Conservation (phyloP, 2,113 vertebrate species). For the Craseonycteris thonglongyai region DNA sequence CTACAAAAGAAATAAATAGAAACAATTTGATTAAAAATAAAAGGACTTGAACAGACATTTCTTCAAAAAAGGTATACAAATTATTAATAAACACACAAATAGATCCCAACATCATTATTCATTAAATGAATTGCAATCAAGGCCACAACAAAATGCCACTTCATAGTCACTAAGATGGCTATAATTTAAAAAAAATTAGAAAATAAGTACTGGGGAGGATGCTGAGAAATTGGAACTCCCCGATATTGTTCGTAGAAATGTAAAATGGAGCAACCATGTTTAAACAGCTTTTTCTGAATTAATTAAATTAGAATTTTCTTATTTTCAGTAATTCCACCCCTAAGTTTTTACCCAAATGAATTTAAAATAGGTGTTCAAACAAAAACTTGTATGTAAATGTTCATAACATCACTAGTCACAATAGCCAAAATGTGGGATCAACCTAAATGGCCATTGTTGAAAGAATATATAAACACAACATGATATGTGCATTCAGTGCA, state of each 20-base stretch:
- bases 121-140: neutral
- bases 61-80: too few species aligned
- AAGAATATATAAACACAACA: neutral
- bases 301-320: neutral
- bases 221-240: neutral
- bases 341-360: too few species aligned
- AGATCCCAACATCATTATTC: too few species aligned
- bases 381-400: too few species aligned
- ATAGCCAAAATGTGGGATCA: too few species aligned
- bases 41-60: too few species aligned
- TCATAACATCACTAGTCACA: too few species aligned
- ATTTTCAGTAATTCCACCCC: neutral
- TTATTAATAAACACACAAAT: too few species aligned
- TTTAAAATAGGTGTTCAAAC: too few species aligned
- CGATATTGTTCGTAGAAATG: neutral
- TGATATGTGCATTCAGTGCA: neutral
- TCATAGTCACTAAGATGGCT: neutral
- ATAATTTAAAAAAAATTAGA: neutral
- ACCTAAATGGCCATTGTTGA: neutral
- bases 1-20: too few species aligned
- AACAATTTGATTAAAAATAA: too few species aligned
- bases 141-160: neutral
- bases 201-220: neutral
- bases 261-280: neutral
- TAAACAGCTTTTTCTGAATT: neutral